These are phyloP conservation scores for Taenioides sp. DNA, from an alignment of 2,797 vertebrate species.

Conservation along the genomic window DNA sequence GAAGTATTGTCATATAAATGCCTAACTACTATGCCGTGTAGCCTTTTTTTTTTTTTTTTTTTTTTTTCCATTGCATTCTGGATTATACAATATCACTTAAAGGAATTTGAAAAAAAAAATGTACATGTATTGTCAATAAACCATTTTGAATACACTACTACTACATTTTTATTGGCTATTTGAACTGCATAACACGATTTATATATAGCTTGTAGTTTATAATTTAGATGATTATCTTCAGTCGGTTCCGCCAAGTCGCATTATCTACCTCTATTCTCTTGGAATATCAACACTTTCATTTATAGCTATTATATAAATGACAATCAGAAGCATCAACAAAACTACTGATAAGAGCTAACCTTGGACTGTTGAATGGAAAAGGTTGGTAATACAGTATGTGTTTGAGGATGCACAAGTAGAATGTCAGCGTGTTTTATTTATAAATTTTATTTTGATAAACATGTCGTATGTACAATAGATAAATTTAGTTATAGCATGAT, in stretches of 20 bases:
- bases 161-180: not conserved
- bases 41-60: not conserved
- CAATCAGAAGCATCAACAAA: not conserved
- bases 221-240: not conserved
- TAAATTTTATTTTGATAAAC: not conserved
- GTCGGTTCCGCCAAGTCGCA: not conserved
- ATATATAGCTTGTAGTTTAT: not conserved
- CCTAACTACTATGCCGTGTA: not conserved
- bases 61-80: not conserved
- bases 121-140: not conserved
- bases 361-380: slow-evolving; percentile 3
- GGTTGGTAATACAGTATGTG: not conserved
- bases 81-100: not conserved
- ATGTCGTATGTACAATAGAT: slow-evolving; percentile 4
- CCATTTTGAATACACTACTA: too few relatives aligned
- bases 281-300: not conserved
- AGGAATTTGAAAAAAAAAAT: not conserved
- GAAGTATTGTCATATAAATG: not conserved
- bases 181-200: not conserved
- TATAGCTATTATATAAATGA: not conserved
- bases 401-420: not conserved
- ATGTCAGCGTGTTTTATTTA: not conserved
- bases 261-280: not conserved
- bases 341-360: not conserved
- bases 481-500: not conserved